phyloP scores from a whole-genome alignment of 2,888 invertebrate genomes.

The Idaea aversata region DNA sequence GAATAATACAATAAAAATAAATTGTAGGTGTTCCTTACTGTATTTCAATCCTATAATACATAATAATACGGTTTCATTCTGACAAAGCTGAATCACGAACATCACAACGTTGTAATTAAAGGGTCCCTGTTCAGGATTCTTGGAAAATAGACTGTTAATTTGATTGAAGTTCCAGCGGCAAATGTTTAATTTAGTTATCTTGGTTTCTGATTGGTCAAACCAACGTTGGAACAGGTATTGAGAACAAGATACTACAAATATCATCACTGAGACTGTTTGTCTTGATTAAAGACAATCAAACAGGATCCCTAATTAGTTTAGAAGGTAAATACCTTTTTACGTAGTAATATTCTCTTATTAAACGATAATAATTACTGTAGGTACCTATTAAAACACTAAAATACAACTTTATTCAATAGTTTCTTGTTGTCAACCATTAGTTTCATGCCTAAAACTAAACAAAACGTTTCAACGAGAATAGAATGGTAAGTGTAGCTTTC shows the following conservation, averaged over 20 bases:
- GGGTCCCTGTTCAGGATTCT: neutral
- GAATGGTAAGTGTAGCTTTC: neutral
- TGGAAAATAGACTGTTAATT: neutral
- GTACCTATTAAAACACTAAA: too few species aligned
- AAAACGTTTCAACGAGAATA: too few species aligned
- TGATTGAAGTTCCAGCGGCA: neutral
- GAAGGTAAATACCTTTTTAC: too few species aligned
- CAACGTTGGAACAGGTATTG: neutral
- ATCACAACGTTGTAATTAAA: constrained; percentile 1
- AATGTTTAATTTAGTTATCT: neutral
- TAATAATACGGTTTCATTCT: neutral
- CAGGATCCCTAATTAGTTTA: too few species aligned
- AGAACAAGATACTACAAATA: neutral
- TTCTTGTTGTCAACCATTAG: too few species aligned
- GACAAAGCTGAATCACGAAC: neutral
- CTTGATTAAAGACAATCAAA: too few species aligned
- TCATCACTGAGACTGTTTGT: neutral
- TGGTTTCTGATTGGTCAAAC: neutral
- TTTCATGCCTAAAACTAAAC: too few species aligned
- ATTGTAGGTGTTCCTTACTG: neutral
- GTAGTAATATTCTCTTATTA: too few species aligned
- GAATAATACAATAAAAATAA: neutral
- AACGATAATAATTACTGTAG: too few species aligned
- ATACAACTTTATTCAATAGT: too few species aligned
- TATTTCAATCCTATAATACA: neutral